These are phyloP conservation scores for Acanthosoma haemorrhoidale DNA, from an alignment of 2,888 invertebrate genomes.

Conservation along the genomic window DNA sequence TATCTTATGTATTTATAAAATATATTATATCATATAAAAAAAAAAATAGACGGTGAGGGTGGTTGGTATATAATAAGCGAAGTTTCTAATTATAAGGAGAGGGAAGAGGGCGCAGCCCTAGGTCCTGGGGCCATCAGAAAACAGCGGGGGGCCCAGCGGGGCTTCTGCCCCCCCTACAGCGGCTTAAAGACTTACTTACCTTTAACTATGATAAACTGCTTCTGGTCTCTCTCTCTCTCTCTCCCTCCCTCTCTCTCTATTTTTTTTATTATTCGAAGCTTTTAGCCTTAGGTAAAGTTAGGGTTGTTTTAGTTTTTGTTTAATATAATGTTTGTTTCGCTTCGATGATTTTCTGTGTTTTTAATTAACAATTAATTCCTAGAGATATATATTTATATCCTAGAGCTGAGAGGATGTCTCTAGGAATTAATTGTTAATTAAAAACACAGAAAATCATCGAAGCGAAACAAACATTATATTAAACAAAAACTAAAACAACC, in stretches of 20 bases:
- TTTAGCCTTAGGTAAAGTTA: neutral
- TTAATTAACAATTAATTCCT: neutral
- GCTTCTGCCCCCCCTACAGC: no score
- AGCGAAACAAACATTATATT: neutral
- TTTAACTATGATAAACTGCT: slow-evolving; percentile 1
- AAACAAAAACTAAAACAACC: neutral
- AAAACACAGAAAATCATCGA: neutral
- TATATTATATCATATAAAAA: no score
- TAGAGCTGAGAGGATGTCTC: no score
- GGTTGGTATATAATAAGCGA: neutral
- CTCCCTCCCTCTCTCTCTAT: neutral
- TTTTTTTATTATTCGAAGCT: neutral
- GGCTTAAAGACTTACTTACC: slow-evolving; percentile 5
- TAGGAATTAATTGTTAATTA: neutral
- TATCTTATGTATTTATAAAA: no score
- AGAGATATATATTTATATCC: no score
- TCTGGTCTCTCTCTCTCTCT: neutral
- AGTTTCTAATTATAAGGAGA: neutral
- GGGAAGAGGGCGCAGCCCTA: no score
- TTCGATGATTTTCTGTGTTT: neutral
- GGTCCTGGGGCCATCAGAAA: neutral
- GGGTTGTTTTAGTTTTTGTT: neutral
- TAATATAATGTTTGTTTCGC: neutral
- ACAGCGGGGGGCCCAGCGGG: neutral
- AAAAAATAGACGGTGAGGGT: neutral